Evolutionary conservation across 1,140 invertebrate species (phyloP).

Genomic region (Platyura marginata): DNA sequence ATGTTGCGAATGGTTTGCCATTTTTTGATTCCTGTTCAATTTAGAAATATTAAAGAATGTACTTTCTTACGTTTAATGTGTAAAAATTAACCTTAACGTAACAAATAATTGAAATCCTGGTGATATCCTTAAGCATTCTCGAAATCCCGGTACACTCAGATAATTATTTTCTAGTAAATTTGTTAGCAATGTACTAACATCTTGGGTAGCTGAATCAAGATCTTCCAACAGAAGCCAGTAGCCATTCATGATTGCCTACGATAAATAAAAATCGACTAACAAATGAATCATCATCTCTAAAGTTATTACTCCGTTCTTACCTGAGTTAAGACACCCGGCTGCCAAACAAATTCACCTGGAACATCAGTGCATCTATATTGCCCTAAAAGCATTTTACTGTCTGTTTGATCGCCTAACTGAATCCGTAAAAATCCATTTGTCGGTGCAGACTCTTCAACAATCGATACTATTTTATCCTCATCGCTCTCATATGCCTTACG

Average conservation of each 20-base stretch:
- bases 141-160: conserved; percentile 73
- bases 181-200: conserved; percentile 75
- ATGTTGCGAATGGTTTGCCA: conserved; percentile 32
- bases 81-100: conserved; percentile 51
- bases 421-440: conserved; percentile 32
- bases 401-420: conserved; percentile 95
- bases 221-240: conserved; percentile 93
- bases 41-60: too few species aligned
- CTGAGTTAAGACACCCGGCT: conserved; percentile 75
- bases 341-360: conserved; percentile 94
- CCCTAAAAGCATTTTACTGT: conserved; percentile 86
- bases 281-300: too few species aligned
- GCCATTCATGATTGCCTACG: conserved; percentile 65
- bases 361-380: conserved; percentile 91
- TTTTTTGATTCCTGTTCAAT: background rate
- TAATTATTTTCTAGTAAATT: conserved; percentile 67
- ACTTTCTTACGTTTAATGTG: too few species aligned
- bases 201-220: conserved; percentile 80
- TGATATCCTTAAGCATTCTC: conserved; percentile 54
- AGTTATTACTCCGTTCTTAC: conserved; percentile 20
- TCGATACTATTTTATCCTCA: conserved; percentile 8
- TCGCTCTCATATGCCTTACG: background rate
- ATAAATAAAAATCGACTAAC: too few species aligned
- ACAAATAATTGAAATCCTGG: conserved; percentile 84
- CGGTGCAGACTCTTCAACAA: background rate